These are phyloP conservation scores for Threskiornis aethiopicus DNA, from an alignment of 2,797 vertebrate genomes.

Conservation along the genomic window DNA sequence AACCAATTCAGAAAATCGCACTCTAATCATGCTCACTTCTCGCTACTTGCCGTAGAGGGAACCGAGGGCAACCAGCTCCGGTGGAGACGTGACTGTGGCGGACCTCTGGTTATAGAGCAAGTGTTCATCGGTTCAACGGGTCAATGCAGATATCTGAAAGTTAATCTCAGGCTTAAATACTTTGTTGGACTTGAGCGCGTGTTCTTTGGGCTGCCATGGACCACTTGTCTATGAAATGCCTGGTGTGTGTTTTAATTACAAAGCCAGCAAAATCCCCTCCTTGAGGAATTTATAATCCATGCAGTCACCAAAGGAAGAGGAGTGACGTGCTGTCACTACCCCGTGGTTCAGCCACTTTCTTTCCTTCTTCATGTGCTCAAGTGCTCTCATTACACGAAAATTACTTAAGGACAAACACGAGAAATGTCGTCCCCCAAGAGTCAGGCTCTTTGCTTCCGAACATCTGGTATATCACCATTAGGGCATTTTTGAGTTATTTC, in stretches of 20 bases:
- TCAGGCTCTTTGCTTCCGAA: not conserved
- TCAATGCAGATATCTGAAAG: accelerated
- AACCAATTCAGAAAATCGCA: not conserved
- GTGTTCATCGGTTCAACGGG: not conserved
- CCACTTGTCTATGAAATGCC: not conserved
- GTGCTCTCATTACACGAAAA: not conserved
- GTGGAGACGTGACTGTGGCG: not conserved
- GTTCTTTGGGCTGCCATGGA: not conserved
- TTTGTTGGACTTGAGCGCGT: not conserved
- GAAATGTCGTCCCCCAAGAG: constrained; percentile 12
- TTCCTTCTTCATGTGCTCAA: not conserved
- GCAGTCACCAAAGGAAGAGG: not conserved
- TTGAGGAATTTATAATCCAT: not conserved
- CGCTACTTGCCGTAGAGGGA: not conserved
- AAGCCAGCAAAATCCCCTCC: not conserved
- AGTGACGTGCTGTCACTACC: not conserved
- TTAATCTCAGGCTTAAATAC: not conserved
- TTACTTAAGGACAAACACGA: not conserved
- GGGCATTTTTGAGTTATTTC: not conserved
- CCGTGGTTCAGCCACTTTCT: not conserved
- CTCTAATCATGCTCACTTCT: not conserved
- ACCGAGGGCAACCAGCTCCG: not conserved
- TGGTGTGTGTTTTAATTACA: not conserved
- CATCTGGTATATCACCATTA: not conserved
- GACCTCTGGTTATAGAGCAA: not conserved